phyloP scores from a whole-genome alignment of 2,888 invertebrate genomes.

The Nezara viridula region DNA sequence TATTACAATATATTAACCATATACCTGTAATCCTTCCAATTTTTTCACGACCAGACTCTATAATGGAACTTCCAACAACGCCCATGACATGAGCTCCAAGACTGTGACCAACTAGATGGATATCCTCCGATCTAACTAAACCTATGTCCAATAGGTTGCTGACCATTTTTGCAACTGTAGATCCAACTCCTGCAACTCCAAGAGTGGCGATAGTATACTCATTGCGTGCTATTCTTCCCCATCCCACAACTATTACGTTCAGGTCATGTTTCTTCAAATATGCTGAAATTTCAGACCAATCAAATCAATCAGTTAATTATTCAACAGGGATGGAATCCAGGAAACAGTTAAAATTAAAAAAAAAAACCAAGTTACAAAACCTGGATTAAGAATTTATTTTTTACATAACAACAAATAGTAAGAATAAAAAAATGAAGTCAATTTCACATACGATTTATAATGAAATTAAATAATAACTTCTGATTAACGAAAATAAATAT shows the following conservation, averaged over 20 bases:
- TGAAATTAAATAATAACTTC: too few relatives aligned
- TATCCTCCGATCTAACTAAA: conserved; percentile 3
- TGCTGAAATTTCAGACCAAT: not conserved
- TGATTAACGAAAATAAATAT: too few relatives aligned
- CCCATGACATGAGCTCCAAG: conserved; percentile 62
- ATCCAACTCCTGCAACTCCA: conserved; percentile 52
- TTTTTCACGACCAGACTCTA: not conserved
- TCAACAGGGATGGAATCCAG: too few relatives aligned
- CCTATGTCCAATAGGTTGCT: conserved; percentile 30
- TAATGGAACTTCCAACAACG: conserved; percentile 51
- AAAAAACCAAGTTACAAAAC: too few relatives aligned
- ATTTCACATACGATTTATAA: too few relatives aligned
- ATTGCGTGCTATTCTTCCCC: conserved; percentile 11
- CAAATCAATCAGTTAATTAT: too few relatives aligned
- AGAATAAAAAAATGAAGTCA: too few relatives aligned
- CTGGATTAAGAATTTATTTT: too few relatives aligned
- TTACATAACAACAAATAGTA: too few relatives aligned
- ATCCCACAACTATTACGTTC: not conserved
- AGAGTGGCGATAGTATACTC: conserved; percentile 56
- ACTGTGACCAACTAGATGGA: conserved; percentile 62
- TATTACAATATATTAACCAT: too few relatives aligned
- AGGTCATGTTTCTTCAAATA: not conserved
- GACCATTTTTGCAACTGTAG: conserved; percentile 53
- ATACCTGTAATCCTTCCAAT: not conserved
- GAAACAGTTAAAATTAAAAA: too few relatives aligned